A percentile compares a stretch with the other conserved stretches of the same genome.
These are phyloP conservation scores for Cervus canadensis DNA, from an alignment of 2,113 vertebrate genomes.

Conservation along the genomic window DNA sequence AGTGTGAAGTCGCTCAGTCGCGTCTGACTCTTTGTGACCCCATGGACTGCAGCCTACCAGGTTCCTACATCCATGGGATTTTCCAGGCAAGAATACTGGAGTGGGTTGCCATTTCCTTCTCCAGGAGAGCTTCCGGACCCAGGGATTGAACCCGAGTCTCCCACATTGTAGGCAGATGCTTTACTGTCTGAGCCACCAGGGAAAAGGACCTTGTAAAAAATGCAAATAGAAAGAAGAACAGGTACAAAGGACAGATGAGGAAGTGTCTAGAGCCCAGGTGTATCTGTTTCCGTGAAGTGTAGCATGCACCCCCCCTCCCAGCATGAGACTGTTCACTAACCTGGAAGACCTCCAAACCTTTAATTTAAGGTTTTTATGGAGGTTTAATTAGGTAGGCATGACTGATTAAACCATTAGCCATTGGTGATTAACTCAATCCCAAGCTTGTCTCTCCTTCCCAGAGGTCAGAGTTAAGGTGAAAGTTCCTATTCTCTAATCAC, in stretches of 20 bases:
- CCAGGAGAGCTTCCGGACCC: too few species aligned
- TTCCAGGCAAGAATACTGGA: too few species aligned
- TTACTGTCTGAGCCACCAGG: too few species aligned
- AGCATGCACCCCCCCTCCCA: rapidly evolving
- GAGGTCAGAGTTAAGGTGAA: background rate
- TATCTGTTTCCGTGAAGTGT: background rate
- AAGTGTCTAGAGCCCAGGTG: background rate
- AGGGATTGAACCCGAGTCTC: too few species aligned
- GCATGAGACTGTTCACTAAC: background rate
- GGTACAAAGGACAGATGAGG: background rate
- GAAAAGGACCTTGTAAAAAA: background rate
- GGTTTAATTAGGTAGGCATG: background rate
- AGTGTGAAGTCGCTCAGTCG: too few species aligned
- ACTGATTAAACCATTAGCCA: background rate
- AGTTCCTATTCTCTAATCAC: background rate
- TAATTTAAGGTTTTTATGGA: background rate
- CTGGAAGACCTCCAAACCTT: background rate
- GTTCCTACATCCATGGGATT: too few species aligned
- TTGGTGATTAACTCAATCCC: background rate
- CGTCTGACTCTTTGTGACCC: too few species aligned
- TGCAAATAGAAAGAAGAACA: background rate
- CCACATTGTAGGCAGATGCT: too few species aligned
- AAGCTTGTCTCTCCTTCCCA: background rate
- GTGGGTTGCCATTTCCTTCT: too few species aligned
- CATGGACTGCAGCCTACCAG: too few species aligned